Conservation (phyloP, 2,797 vertebrate species). For the Carapus acus region DNA sequence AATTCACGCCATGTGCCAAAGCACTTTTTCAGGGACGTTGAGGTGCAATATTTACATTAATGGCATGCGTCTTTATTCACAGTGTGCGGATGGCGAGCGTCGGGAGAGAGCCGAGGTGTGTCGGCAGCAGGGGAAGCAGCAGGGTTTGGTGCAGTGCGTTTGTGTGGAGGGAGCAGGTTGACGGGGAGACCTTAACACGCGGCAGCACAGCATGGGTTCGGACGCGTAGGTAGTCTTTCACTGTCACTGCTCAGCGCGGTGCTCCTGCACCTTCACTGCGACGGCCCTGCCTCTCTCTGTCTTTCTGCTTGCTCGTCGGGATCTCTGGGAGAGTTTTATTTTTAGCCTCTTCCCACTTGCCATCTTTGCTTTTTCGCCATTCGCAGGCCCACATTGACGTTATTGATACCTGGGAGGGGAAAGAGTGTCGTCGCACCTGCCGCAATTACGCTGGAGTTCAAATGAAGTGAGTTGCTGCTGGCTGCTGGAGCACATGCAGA, state of each 20-base stretch:
- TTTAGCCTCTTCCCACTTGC: conserved; percentile 18
- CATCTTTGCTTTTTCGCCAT: conserved; percentile 17
- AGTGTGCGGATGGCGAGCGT: conserved; percentile 53
- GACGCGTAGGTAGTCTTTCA: conserved; percentile 20
- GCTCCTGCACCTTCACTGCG: not conserved
- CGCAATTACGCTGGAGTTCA: too few relatives aligned
- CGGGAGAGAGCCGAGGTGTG: conserved; percentile 39
- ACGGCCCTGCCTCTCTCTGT: not conserved
- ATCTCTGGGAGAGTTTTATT: conserved; percentile 26
- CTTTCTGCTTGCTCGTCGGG: conserved; percentile 9
- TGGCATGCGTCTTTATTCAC: conserved; percentile 58
- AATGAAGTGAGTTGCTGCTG: conserved; percentile 17
- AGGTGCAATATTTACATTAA: conserved; percentile 43
- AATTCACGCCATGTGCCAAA: conserved; percentile 32
- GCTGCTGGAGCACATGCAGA: conserved; percentile 19
- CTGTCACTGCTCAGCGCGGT: conserved; percentile 18
- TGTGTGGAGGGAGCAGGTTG: conserved; percentile 41
- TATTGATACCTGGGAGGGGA: conserved; percentile 25
- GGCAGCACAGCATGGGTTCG: conserved; percentile 41
- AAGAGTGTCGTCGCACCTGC: conserved; percentile 23
- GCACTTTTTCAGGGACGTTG: conserved; percentile 33
- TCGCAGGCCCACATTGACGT: conserved; percentile 38
- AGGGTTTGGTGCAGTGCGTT: conserved; percentile 45
- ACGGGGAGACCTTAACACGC: conserved; percentile 24
- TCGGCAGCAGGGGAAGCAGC: conserved; percentile 28